phyloP scores from a whole-genome alignment of 2,888 invertebrate species.

The Chesias legatella region DNA sequence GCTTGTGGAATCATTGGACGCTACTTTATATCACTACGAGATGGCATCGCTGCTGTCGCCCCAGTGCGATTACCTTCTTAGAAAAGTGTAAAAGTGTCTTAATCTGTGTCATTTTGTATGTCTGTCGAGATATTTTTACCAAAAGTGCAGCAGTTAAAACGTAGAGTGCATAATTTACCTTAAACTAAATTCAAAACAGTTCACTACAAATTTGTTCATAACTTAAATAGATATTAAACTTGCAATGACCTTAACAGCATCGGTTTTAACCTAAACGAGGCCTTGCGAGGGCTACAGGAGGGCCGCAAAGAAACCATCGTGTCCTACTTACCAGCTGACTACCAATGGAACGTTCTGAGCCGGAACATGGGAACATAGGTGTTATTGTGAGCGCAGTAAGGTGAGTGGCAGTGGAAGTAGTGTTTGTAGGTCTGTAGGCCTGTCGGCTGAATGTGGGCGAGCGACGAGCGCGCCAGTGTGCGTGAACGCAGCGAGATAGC shows the following conservation, averaged over 20 bases:
- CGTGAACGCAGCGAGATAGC: conserved; percentile 76
- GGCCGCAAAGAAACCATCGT: conserved; percentile 67
- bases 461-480: conserved; percentile 53
- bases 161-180: no score
- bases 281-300: conserved; percentile 61
- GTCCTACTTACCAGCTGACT: conserved; percentile 63
- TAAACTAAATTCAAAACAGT: neutral
- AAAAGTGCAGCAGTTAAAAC: no score
- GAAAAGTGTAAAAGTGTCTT: no score
- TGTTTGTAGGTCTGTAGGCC: conserved; percentile 78
- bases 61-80: no score
- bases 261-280: conserved; percentile 45
- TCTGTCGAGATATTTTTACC: no score
- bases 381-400: conserved; percentile 39
- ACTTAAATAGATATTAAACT: conserved; percentile 14
- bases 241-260: conserved; percentile 50
- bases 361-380: conserved; percentile 32
- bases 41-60: no score
- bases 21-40: no score
- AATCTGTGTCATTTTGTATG: no score
- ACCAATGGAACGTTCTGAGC: conserved; percentile 31
- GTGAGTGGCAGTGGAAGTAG: conserved; percentile 50
- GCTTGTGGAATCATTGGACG: neutral
- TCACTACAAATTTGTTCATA: neutral
- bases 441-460: conserved; percentile 52